These are phyloP conservation scores for Drosophila fungiperda DNA, from an alignment of 2,888 invertebrate species.

Conservation along the genomic window DNA sequence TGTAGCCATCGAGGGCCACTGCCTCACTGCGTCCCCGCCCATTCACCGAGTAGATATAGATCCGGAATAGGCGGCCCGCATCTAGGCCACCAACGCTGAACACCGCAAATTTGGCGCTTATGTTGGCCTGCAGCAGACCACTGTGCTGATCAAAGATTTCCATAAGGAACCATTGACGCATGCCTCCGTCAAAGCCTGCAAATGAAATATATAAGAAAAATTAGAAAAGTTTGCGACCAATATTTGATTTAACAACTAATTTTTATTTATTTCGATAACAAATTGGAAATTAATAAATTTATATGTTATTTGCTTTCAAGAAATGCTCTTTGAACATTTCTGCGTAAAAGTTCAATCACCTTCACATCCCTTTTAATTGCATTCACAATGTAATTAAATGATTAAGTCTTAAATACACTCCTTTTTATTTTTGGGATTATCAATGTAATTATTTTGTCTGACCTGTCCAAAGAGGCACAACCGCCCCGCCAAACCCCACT, in stretches of 20 bases:
- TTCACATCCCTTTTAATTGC: neutral
- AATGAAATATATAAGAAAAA: conserved; percentile 6
- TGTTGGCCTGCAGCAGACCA: conserved; percentile 88
- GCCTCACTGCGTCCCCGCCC: conserved; percentile 92
- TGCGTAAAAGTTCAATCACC: neutral
- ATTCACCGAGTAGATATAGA: conserved; percentile 93
- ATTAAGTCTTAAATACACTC: conserved; percentile 16
- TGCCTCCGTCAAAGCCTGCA: conserved; percentile 90
- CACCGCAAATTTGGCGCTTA: conserved; percentile 89
- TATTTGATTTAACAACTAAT: neutral
- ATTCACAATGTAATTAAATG: conserved; percentile 28
- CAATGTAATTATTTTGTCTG: conserved; percentile 15
- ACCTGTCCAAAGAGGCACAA: neutral
- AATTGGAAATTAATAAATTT: neutral
- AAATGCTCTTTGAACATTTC: neutral
- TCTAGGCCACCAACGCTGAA: conserved; percentile 92
- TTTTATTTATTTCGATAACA: neutral
- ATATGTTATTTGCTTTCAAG: neutral
- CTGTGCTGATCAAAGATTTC: conserved; percentile 90
- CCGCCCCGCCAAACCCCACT: neutral
- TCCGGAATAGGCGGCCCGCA: conserved; percentile 91
- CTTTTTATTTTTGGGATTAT: conserved; percentile 13
- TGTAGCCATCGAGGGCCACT: conserved; percentile 89
- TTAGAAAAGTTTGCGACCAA: neutral
- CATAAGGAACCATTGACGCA: conserved; percentile 89